These are phyloP conservation scores for Fulica atra DNA, from an alignment of 2,113 vertebrate species.

Conservation along the genomic window DNA sequence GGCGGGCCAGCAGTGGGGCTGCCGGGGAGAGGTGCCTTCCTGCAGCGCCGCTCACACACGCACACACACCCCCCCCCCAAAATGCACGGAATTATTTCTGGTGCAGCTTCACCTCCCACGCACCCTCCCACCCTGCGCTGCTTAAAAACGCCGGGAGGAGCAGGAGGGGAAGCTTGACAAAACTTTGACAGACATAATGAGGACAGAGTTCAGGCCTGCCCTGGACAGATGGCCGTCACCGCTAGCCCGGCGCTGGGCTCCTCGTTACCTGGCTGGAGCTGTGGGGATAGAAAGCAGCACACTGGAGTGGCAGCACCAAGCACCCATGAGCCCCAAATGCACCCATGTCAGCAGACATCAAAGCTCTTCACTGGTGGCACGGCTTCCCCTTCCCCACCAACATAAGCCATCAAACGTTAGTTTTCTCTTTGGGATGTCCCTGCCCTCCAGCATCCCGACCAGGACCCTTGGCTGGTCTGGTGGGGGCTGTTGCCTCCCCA, in stretches of 20 bases:
- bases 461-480: not conserved
- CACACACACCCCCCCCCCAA: not conserved
- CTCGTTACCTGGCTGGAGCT: not conserved
- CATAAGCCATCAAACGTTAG: fast-evolving
- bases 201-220: slow-evolving; percentile 23
- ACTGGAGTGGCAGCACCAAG: not conserved
- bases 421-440: not conserved
- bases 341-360: not conserved
- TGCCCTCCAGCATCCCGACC: not conserved
- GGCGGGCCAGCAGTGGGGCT: not conserved
- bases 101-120: slow-evolving; percentile 37
- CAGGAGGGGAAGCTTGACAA: not conserved
- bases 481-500: not conserved
- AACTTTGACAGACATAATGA: not conserved
- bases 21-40: not conserved
- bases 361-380: not conserved
- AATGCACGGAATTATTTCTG: slow-evolving; percentile 18
- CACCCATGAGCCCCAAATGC: not conserved
- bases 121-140: slow-evolving; percentile 39
- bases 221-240: not conserved
- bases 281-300: not conserved
- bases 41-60: not conserved
- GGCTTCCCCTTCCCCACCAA: not conserved
- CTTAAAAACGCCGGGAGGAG: not conserved
- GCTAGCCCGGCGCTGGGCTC: not conserved